phyloP scores from a whole-genome alignment of 2,888 invertebrate species.

The Branchipolynoe longqiensis region DNA sequence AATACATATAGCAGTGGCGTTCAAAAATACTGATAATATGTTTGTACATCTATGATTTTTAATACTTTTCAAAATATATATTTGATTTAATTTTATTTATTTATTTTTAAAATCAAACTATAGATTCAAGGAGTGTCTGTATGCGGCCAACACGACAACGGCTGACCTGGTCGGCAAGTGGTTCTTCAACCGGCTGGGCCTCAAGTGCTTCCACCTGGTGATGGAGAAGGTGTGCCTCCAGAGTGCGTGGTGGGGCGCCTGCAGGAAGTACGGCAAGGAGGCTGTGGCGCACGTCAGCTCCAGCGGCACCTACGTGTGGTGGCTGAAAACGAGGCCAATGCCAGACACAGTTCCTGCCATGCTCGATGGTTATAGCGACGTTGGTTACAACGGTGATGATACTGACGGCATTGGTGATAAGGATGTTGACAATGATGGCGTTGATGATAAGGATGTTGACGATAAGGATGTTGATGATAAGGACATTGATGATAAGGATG shows the following conservation, averaged over 20 bases:
- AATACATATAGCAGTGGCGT: not conserved
- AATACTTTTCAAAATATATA: not conserved
- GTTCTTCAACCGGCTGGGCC: conserved; percentile 24
- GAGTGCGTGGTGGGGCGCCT: conserved; percentile 12
- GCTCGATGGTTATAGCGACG: too few species aligned
- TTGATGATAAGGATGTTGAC: too few species aligned
- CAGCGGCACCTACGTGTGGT: conserved; percentile 1
- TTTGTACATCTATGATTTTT: not conserved
- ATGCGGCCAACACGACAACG: conserved; percentile 84
- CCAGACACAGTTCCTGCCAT: too few species aligned
- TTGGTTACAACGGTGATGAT: too few species aligned
- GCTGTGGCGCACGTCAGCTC: conserved; percentile 3
- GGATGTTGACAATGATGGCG: too few species aligned
- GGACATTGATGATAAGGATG: too few species aligned
- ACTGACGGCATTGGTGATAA: too few species aligned
- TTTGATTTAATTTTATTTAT: not conserved
- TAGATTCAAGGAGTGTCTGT: conserved; percentile 40
- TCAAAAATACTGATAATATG: not conserved
- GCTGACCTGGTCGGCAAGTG: conserved; percentile 14
- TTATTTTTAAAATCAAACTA: too few species aligned
- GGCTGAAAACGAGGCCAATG: not conserved
- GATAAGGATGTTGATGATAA: too few species aligned
- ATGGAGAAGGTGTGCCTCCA: not conserved
- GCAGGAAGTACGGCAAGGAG: not conserved
- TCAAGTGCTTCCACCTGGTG: not conserved